Evolutionary conservation across 2,888 invertebrate genomes (phyloP).

Genomic region (Mimumesa dahlbomi): DNA sequence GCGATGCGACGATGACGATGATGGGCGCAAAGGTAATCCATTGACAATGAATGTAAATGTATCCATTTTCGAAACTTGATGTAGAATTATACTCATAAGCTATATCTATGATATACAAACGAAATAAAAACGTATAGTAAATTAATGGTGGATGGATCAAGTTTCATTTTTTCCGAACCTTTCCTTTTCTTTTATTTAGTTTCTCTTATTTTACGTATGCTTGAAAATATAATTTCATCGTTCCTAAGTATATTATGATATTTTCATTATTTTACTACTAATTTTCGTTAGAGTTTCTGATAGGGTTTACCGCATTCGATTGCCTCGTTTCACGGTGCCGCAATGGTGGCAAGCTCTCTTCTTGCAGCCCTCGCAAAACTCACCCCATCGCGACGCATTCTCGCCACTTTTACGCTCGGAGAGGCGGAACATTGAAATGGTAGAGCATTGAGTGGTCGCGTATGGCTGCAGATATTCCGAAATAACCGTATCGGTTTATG

Average conservation of each 20-base stretch:
- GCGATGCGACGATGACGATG: constrained; percentile 54
- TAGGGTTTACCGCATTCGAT: too few relatives aligned
- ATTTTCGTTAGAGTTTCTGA: too few relatives aligned
- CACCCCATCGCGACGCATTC: constrained; percentile 65
- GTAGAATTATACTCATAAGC: constrained; percentile 81
- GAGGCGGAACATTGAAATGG: constrained; percentile 78
- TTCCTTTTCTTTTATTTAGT: neutral
- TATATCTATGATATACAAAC: constrained; percentile 80
- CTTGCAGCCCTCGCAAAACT: constrained; percentile 49
- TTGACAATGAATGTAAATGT: constrained; percentile 81
- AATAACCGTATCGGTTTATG: constrained; percentile 74
- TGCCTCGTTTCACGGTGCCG: constrained; percentile 11
- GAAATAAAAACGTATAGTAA: constrained; percentile 80
- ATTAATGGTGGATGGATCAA: constrained; percentile 53
- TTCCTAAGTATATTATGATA: too few relatives aligned
- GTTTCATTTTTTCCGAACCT: neutral
- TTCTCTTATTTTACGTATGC: too few relatives aligned
- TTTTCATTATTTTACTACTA: too few relatives aligned
- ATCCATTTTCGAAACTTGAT: constrained; percentile 80
- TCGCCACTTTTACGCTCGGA: constrained; percentile 77
- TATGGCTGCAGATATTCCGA: constrained; percentile 74
- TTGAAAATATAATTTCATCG: too few relatives aligned
- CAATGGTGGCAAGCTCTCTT: constrained; percentile 25
- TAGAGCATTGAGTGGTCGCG: constrained; percentile 72
- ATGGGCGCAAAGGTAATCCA: constrained; percentile 74